phyloP scores from a whole-genome alignment of 2,113 vertebrate genomes.

The Cariama cristata region DNA sequence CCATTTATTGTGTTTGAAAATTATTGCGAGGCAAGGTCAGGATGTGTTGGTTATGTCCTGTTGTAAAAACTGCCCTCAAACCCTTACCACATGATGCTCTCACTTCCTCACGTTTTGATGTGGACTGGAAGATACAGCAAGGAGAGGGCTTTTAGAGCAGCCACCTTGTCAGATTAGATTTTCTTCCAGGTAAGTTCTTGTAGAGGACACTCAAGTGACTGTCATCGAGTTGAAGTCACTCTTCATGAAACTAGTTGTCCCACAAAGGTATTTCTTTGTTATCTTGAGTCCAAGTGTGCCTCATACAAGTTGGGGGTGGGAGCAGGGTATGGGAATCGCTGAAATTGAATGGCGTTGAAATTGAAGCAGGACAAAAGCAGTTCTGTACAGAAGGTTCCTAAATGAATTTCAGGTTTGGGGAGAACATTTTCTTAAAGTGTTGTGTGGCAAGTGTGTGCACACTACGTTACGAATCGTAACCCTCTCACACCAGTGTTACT shows the following conservation, averaged over 20 bases:
- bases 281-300: not conserved
- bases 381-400: not conserved
- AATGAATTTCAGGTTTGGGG: not conserved
- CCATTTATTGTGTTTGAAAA: not conserved
- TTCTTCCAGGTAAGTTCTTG: not conserved
- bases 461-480: not conserved
- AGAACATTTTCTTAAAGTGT: not conserved
- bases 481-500: not conserved
- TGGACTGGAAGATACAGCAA: not conserved
- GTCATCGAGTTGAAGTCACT: not conserved
- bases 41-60: not conserved
- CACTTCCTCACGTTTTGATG: not conserved
- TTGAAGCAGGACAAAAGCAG: not conserved
- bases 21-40: not conserved
- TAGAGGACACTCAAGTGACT: not conserved
- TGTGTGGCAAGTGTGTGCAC: rapidly evolving
- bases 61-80: not conserved
- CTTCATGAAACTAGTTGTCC: not conserved
- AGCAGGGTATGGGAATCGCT: not conserved
- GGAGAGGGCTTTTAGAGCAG: not conserved
- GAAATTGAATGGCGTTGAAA: not conserved
- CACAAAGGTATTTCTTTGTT: not conserved
- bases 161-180: not conserved
- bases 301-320: rapidly evolving
- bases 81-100: not conserved